Conservation (phyloP, 2,888 invertebrate species). For the Thyatira batis region DNA sequence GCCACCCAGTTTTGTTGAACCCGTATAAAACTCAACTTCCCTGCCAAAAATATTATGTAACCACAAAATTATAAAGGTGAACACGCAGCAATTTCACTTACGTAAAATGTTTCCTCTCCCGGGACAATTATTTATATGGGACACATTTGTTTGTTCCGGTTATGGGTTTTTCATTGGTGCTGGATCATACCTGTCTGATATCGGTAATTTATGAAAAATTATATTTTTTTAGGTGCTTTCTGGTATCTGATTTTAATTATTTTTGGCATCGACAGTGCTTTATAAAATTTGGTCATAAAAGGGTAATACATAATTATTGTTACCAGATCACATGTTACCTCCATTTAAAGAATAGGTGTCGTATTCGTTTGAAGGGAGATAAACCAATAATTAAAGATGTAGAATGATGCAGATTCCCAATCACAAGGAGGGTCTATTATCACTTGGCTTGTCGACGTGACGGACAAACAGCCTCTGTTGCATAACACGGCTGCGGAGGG, state of each 20-base stretch:
- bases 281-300: too few species aligned
- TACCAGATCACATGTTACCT: too few species aligned
- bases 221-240: too few species aligned
- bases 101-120: background rate
- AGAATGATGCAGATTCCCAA: constrained; percentile 15
- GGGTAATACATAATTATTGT: too few species aligned
- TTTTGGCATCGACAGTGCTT: too few species aligned
- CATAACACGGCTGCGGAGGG: constrained; percentile 41
- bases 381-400: constrained; percentile 14
- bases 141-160: background rate
- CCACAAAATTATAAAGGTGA: background rate
- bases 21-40: background rate
- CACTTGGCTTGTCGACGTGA: constrained; percentile 44
- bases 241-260: too few species aligned
- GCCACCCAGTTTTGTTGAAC: background rate
- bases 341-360: too few species aligned
- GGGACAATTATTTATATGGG: background rate
- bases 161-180: background rate
- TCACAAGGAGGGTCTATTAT: constrained; percentile 18
- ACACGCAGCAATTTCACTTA: background rate
- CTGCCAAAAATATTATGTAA: background rate
- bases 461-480: constrained; percentile 44
- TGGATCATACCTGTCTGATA: background rate
- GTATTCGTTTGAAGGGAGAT: background rate
- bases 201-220: too few species aligned